phyloP scores from a whole-genome alignment of 1,140 invertebrate species.

The Euwallacea fornicatus region DNA sequence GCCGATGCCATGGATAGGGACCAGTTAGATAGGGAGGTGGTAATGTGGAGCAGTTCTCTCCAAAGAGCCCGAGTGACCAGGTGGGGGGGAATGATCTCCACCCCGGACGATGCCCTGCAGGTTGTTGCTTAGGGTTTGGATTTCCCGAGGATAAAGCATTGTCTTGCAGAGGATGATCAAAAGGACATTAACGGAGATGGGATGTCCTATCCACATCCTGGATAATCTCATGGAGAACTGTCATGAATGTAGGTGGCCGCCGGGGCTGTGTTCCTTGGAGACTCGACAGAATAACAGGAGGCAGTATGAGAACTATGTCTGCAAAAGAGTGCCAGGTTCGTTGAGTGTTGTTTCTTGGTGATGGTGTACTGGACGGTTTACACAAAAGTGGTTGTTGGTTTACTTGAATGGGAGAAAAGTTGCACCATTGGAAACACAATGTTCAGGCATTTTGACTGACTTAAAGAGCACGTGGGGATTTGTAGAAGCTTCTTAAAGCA shows the following conservation, averaged over 20 bases:
- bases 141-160: neutral
- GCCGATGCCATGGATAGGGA: constrained; percentile 91
- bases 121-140: constrained; percentile 53
- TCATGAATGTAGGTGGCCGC: constrained; percentile 92
- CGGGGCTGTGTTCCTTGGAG: constrained; percentile 88
- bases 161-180: constrained; percentile 85
- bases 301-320: constrained; percentile 92
- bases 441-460: too few relatives aligned
- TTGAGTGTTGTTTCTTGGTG: neutral
- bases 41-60: constrained; percentile 87
- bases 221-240: constrained; percentile 97
- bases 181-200: constrained; percentile 85
- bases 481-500: too few relatives aligned
- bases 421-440: too few relatives aligned
- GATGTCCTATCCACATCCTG: constrained; percentile 88
- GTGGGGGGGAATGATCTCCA: constrained; percentile 98
- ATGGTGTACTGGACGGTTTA: neutral
- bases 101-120: constrained; percentile 91
- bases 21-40: constrained; percentile 64
- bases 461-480: too few relatives aligned
- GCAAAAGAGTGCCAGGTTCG: constrained; percentile 84
- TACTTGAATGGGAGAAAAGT: too few relatives aligned
- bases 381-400: neutral
- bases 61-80: constrained; percentile 85
- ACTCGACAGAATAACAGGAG: constrained; percentile 89